Base-by-base conservation (phyloP, 2,797 vertebrate species). In the Crenuchus spilurus region DNA sequence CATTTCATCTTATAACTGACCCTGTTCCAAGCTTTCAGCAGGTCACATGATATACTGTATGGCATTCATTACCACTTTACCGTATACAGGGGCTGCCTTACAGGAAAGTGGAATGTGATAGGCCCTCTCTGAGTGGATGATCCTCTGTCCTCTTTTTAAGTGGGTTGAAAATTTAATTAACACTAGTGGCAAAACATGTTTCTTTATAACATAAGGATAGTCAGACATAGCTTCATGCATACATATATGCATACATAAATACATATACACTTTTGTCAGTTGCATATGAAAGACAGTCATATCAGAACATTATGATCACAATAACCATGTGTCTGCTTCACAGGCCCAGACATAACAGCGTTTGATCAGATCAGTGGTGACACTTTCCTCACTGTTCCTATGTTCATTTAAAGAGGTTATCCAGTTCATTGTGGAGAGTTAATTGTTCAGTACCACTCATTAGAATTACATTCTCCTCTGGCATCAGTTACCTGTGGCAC, bases 51-150 rank as follows among this genome's bases (percentile, higher is more conserved):
- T 80, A 44, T 68, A 63, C 68, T 57, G 48, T 62, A 75, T 72
- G 61, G 49, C 74, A 74, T 75, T 75, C 71, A 84, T 80, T 78
- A 80, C 73, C 35, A 58, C 71, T 80, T 83, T 81, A 79, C 79
- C 52, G 57, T 75, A 83, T 76, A 70, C 44, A 55, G 65, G 74
- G 63, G 18, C 70, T 71, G 51, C 26, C 68, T 78, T 75, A 62
- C 73, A 66, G 65, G 75, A 83, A 83, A 83, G 73, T 78, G 81
- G 73, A 81, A 83, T 73, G 70, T 49, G 79, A 84, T 84, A 79
- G 60, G 65, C 57, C 58, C 54, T 74, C 49, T 74, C 72, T 22
- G 22, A 78, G 76, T 54, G 58, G 64, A 75, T 80, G 67, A 84
- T 76, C 62, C 64, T 62, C 69, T 64, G 28, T 76, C 69, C 61